phyloP scores from a whole-genome alignment of 2,797 vertebrate species.

The Pempheris klunzingeri region DNA sequence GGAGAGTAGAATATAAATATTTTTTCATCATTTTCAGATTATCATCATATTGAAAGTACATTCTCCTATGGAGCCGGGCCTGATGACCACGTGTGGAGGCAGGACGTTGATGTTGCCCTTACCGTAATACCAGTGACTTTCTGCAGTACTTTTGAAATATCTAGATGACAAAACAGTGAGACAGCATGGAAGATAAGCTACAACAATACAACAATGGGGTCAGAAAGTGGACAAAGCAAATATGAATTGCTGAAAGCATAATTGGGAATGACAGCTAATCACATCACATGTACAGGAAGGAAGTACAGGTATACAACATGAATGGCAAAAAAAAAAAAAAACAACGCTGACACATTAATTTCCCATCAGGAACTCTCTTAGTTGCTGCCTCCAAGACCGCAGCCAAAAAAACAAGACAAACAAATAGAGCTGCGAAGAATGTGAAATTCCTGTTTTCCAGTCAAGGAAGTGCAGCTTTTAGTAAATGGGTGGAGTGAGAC shows the following conservation, averaged over 20 bases:
- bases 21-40: background rate
- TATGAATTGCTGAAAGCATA: background rate
- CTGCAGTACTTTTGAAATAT: background rate
- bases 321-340: background rate
- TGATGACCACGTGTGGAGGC: background rate
- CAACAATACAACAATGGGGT: background rate
- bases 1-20: rapidly evolving
- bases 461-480: background rate
- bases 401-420: background rate
- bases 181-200: background rate
- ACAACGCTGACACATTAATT: background rate
- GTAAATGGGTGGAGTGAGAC: background rate
- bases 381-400: background rate
- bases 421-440: background rate
- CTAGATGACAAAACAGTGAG: background rate
- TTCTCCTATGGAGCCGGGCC: conserved; percentile 23
- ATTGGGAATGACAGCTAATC: rapidly evolving
- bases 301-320: too few species aligned
- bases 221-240: background rate
- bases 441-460: background rate
- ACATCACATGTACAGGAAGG: too few species aligned
- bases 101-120: background rate
- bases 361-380: background rate
- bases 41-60: conserved; percentile 56
- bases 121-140: background rate